Conservation (phyloP, 2,797 vertebrate genomes). For the Muraenolepis orangiensis region DNA sequence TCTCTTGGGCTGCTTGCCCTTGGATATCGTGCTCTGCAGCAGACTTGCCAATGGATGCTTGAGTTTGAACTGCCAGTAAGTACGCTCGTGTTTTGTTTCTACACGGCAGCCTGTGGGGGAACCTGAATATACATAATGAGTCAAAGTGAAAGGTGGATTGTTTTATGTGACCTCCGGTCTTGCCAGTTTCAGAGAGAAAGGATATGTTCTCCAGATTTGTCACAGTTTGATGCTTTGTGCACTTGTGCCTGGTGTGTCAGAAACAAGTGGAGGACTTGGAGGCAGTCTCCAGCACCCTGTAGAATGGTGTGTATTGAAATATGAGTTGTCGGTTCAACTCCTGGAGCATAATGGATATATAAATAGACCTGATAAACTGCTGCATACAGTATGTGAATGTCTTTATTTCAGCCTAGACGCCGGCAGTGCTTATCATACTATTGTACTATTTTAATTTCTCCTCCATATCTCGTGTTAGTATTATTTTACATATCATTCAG, state of each 20-base stretch:
- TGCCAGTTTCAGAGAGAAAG: slow-evolving; percentile 17
- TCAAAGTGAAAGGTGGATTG: slow-evolving; percentile 33
- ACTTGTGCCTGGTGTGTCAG: neutral
- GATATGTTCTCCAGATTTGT: neutral
- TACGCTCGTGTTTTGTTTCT: slow-evolving; percentile 64
- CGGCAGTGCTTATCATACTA: neutral
- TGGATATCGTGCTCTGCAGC: slow-evolving; percentile 33
- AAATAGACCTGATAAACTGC: neutral
- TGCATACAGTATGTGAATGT: neutral
- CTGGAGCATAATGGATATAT: neutral
- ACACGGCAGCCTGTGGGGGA: slow-evolving; percentile 19
- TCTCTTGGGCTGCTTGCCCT: slow-evolving; percentile 25
- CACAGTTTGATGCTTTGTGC: neutral
- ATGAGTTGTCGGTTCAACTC: neutral
- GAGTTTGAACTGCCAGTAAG: slow-evolving; percentile 63
- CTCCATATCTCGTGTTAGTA: neutral
- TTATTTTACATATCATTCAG: slow-evolving; percentile 14
- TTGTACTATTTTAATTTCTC: neutral
- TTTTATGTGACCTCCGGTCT: slow-evolving; percentile 35
- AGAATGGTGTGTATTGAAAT: neutral
- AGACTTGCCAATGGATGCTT: slow-evolving; percentile 49
- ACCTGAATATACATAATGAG: slow-evolving; percentile 53
- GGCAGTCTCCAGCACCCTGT: neutral
- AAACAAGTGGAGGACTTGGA: neutral
- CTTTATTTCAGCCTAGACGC: too few relatives aligned